Evolutionary conservation across 2,888 invertebrate species (phyloP), one percentile per base, ranked within the genome.

Genomic region (Lycophotia porphyrea): DNA sequence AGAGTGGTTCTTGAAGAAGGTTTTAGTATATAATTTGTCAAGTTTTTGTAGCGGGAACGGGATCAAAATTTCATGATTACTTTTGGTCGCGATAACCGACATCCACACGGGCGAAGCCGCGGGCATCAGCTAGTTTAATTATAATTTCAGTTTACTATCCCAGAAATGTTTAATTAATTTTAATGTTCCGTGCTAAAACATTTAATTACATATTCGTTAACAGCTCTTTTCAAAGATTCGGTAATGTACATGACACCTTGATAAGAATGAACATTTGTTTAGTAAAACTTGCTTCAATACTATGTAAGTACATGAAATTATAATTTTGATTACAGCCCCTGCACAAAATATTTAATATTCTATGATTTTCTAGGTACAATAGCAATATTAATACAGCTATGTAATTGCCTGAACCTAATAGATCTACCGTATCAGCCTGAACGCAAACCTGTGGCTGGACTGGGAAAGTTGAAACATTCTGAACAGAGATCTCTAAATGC

Each of bases 261-360:
- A 70, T 47, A 66, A 86, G 36, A 66, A 89, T 89, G 88, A 82
- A 78, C 90, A 90, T 82, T 92, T 91, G 90, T 91, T 88, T 82
- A 86, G 82, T 86, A 78, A 72, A 76, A 84, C 47, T 88, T 71
- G 73, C 80, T 67, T n/a, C 79, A 74, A 74, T 87, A 31, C 49
- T 90, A 70, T 88, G 93, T 93, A 82, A 92, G 93, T 93, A 84
- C 31, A 42, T 44, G 0, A 39, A 61, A 49, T 42, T 1, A 27
- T 69, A 24, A 42, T 66, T 69, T 15, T 21, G 4, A 27, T 55
- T 24, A 15, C 18, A 27, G 24, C 7, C 42, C 55, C 8, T 36
- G 1, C 36, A 75, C 4, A 63, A 69, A 63, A 7, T 76, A 1
- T 27, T n/a, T 44, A 18, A 65, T 15, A 55, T 44, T 68, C 11